Percentiles rank a stretch among this genome's conserved stretches.
phyloP scores from a whole-genome alignment of 2,797 vertebrate genomes.

The Halcyon badia region DNA sequence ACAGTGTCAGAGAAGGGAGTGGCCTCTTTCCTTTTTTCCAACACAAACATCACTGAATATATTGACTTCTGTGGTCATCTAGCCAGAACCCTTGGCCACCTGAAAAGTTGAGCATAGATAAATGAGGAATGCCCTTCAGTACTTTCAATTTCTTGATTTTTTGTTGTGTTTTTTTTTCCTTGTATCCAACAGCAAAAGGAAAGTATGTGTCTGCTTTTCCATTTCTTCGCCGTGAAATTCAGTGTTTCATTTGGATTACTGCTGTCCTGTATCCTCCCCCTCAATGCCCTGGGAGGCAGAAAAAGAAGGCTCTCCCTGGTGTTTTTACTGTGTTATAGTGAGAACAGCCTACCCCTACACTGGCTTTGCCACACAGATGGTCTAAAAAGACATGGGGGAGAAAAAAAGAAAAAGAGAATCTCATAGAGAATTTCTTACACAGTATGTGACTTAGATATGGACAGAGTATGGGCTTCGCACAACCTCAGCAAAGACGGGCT shows the following conservation, averaged over 20 bases:
- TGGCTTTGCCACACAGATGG: neutral
- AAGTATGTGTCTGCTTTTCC: neutral
- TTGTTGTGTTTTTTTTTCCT: neutral
- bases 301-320: neutral
- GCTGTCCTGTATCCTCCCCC: neutral
- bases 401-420: neutral
- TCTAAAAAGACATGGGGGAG: neutral
- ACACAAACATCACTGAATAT: neutral
- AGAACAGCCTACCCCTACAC: neutral
- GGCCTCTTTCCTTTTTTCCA: neutral
- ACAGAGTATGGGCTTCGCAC: neutral
- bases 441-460: neutral
- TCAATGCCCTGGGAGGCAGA: rapidly evolving
- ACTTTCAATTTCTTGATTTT: neutral
- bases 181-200: neutral
- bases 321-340: neutral
- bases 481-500: neutral
- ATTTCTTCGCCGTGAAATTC: neutral
- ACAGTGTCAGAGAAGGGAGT: neutral
- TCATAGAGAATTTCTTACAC: neutral
- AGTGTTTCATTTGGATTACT: neutral
- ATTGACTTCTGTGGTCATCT: rapidly evolving
- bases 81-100: neutral
- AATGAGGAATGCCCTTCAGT: neutral
- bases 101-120: neutral